Base-by-base conservation (phyloP, 2,797 vertebrate genomes). In the Simalia tracyae region DNA sequence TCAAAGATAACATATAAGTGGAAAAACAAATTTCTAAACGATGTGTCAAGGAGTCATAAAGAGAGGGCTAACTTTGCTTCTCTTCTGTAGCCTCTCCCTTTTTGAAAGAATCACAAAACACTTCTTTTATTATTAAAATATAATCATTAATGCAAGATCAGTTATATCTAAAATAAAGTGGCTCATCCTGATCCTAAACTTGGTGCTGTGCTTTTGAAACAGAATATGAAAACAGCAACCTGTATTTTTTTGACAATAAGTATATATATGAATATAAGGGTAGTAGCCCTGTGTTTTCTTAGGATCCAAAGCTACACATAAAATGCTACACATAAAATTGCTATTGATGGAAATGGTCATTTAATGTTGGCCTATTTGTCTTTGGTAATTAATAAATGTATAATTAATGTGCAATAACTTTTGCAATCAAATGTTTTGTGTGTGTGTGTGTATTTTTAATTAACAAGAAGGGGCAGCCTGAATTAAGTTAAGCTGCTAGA, bases 371-470 rank as follows among this genome's bases (percentile, higher is more conserved):
- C 66, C 94, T 96, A 92, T 56, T 97, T 96, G 26, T 90, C 96
- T 95, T 93, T 92, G 84, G 50, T 95, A 95, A 91, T 24, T 84
- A 94, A 94, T 88, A 91, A 88, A 89, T 96, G 94, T 95, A 95
- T 96, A 95, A 94, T 96, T 96, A 97, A 95, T 91, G 68, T 87
- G 89, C 94, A 96, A 93, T 95, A 96, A 94, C 72, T 95, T 94
- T 90, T 92, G 63, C 17, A 88, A 96, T 93, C 66, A 90, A 95
- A 96, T 96, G 91, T 93, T 94, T 95, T 94, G 92, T 92, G 92
- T 96, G 8, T 46, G 8, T 95, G 92, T 36, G 31, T 36, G 31
- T 95, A 87, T 89, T 95, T 94, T 93, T 91, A 95, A 93, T 96
- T 96, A 96, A 94, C 92, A 86, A 81, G 36, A n/a, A 68, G 92